Conservation (phyloP, 1,140 invertebrate species). For the Temnothorax curvispinosus region DNA sequence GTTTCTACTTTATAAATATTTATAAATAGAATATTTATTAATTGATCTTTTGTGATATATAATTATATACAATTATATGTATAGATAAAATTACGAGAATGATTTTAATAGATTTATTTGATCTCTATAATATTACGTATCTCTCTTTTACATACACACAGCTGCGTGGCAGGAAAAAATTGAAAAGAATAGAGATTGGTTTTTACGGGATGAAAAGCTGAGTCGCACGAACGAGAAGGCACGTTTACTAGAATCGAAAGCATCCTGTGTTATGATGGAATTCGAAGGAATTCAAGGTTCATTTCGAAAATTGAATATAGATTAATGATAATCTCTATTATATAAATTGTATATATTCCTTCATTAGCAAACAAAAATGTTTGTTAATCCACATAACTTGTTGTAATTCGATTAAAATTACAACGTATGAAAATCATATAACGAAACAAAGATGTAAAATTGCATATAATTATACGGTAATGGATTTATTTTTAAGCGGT, state of each 20-base stretch:
- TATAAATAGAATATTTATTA: constrained; percentile 5
- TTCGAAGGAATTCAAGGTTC: constrained; percentile 84
- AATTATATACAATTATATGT: background rate
- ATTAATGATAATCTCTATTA: constrained; percentile 73
- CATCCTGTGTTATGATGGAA: constrained; percentile 75
- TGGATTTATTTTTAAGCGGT: background rate
- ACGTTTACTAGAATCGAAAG: constrained; percentile 80
- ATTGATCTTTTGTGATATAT: background rate
- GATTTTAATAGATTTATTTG: background rate
- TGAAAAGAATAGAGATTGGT: constrained; percentile 84
- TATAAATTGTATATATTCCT: background rate
- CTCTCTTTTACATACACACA: constrained; percentile 39
- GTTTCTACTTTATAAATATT: background rate
- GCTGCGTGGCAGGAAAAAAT: constrained; percentile 83
- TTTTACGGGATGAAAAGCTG: constrained; percentile 83
- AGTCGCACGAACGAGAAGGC: constrained; percentile 83
- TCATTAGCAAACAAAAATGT: background rate
- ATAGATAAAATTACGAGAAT: background rate
- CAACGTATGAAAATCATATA: background rate
- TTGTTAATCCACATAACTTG: background rate
- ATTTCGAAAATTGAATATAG: constrained; percentile 85
- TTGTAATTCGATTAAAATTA: background rate
- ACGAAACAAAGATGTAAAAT: background rate
- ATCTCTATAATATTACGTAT: constrained; percentile 3
- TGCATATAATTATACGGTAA: background rate